These are phyloP conservation scores for Eublepharis macularius DNA, from an alignment of 2,113 vertebrate genomes.

Conservation along the genomic window DNA sequence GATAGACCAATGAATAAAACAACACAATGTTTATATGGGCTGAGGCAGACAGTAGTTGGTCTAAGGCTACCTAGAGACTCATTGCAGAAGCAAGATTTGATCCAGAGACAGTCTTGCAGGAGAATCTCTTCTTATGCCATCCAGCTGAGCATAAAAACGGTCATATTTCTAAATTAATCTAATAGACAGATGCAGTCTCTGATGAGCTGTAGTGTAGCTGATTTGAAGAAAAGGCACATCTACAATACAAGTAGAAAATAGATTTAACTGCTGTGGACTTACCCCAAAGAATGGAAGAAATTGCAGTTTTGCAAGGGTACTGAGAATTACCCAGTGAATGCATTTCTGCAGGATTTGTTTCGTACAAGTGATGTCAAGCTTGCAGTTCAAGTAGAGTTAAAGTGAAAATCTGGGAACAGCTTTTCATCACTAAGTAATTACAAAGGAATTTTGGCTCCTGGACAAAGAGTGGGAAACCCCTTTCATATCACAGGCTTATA, in stretches of 20 bases:
- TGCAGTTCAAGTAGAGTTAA: slow-evolving; percentile 22
- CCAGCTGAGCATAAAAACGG: too few relatives aligned
- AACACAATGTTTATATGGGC: too few relatives aligned
- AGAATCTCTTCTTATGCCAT: too few relatives aligned
- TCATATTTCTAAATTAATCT: too few relatives aligned
- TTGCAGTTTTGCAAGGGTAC: background rate
- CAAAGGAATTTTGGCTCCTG: background rate
- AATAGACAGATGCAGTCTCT: too few relatives aligned
- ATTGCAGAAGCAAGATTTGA: too few relatives aligned
- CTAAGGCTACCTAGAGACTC: too few relatives aligned
- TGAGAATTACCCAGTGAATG: slow-evolving; percentile 10
- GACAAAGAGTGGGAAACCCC: background rate
- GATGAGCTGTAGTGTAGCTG: background rate
- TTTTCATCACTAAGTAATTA: slow-evolving; percentile 1
- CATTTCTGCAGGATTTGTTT: slow-evolving; percentile 31
- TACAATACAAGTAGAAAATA: background rate
- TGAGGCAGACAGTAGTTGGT: too few relatives aligned
- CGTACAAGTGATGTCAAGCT: background rate
- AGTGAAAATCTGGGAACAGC: background rate
- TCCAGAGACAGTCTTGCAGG: too few relatives aligned
- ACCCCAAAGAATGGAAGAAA: background rate
- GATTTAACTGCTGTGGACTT: background rate
- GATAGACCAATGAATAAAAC: too few relatives aligned
- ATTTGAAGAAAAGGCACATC: background rate
- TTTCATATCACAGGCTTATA: rapidly evolving